These are phyloP conservation scores for Anhinga rufa DNA, from an alignment of 2,113 vertebrate genomes.

Conservation along the genomic window DNA sequence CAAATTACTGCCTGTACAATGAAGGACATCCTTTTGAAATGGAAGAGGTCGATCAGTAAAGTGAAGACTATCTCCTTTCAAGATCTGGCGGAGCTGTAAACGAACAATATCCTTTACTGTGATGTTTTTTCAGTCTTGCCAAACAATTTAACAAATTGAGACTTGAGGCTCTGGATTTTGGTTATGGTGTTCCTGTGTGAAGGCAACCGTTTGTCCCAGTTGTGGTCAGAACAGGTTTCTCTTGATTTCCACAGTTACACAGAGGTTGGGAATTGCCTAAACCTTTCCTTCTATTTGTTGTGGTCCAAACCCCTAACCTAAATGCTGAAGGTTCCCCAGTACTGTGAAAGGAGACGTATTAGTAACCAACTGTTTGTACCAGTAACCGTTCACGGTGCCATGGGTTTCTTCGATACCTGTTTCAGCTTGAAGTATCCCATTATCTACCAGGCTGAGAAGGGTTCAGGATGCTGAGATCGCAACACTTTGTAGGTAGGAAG, in stretches of 20 bases:
- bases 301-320: not conserved
- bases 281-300: not conserved
- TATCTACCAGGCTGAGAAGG: not conserved
- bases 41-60: not conserved
- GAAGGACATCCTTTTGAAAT: not conserved
- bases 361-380: not conserved
- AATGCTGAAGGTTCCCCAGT: not conserved
- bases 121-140: not conserved
- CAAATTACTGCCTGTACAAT: not conserved
- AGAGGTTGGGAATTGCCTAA: not conserved
- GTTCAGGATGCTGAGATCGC: not conserved
- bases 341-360: rapidly evolving
- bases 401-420: not conserved
- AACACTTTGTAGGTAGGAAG: not conserved
- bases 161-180: not conserved
- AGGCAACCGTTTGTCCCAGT: not conserved
- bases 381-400: not conserved
- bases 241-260: not conserved
- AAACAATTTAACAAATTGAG: not conserved
- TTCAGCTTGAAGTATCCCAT: not conserved
- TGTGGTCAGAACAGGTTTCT: not conserved
- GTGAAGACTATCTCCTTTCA: not conserved
- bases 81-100: not conserved
- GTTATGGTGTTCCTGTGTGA: not conserved
- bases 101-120: not conserved